These are phyloP conservation scores for Tetragonula clypearis DNA, from an alignment of 1,140 invertebrate species.

Conservation along the genomic window DNA sequence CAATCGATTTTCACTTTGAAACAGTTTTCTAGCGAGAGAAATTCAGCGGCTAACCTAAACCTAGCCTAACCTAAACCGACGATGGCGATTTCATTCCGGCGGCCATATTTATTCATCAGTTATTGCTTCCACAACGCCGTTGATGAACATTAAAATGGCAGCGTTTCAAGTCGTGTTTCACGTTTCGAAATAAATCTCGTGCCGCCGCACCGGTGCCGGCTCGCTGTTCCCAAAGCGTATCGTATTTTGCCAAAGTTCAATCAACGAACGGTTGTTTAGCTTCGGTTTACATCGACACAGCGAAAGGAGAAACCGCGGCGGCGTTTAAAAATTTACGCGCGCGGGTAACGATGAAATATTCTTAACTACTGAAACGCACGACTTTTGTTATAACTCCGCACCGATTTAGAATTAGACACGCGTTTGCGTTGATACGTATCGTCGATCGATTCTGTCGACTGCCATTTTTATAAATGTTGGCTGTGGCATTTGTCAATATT, in stretches of 20 bases:
- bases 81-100: background rate
- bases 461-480: too few relatives aligned
- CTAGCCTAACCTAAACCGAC: too few relatives aligned
- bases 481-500: too few relatives aligned
- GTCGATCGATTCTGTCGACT: too few relatives aligned
- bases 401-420: too few relatives aligned
- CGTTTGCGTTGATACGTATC: too few relatives aligned
- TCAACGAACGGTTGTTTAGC: conserved; percentile 1
- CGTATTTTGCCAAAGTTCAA: background rate
- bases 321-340: background rate
- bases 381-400: too few relatives aligned
- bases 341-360: background rate
- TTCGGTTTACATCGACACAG: background rate
- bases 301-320: background rate
- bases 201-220: too few relatives aligned
- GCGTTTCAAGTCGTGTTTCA: background rate
- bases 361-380: background rate
- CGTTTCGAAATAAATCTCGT: background rate
- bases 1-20: background rate
- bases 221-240: background rate
- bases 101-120: background rate
- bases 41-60: background rate
- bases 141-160: background rate
- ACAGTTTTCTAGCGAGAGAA: background rate
- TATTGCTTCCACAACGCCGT: background rate